Conservation (phyloP, 2,113 vertebrate species). For the Daphoenositta chrysoptera region DNA sequence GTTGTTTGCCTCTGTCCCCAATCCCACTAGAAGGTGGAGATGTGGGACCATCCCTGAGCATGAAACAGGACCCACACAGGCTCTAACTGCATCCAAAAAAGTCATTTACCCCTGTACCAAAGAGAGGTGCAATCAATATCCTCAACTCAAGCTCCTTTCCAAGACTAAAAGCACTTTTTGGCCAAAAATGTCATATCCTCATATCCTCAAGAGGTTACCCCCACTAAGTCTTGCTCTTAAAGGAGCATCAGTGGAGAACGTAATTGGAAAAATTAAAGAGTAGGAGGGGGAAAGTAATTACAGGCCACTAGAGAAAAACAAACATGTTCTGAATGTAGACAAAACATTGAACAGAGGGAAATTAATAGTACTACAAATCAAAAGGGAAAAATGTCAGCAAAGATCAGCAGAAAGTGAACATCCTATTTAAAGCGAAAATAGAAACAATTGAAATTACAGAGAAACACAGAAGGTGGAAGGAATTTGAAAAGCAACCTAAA, state of each 20-base stretch:
- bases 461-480: background rate
- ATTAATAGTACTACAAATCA: conserved; percentile 35
- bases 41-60: background rate
- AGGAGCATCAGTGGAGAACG: background rate
- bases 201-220: background rate
- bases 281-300: background rate
- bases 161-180: background rate
- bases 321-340: conserved; percentile 34
- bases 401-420: conserved; percentile 38
- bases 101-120: background rate
- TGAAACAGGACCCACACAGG: background rate
- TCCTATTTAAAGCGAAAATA: conserved; percentile 4
- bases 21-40: fast-evolving
- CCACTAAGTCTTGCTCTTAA: background rate
- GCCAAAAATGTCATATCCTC: background rate
- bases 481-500: background rate
- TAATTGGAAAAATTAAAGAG: conserved; percentile 26
- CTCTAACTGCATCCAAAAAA: background rate
- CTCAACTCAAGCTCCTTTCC: background rate
- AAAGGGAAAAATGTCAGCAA: conserved; percentile 1
- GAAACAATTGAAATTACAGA: background rate
- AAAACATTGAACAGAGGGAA: conserved; percentile 30
- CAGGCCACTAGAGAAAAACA: conserved; percentile 15
- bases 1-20: background rate
- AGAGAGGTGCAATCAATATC: background rate